Base-by-base conservation (phyloP, 2,797 vertebrate genomes). In the Hypotaenidia philippensis region DNA sequence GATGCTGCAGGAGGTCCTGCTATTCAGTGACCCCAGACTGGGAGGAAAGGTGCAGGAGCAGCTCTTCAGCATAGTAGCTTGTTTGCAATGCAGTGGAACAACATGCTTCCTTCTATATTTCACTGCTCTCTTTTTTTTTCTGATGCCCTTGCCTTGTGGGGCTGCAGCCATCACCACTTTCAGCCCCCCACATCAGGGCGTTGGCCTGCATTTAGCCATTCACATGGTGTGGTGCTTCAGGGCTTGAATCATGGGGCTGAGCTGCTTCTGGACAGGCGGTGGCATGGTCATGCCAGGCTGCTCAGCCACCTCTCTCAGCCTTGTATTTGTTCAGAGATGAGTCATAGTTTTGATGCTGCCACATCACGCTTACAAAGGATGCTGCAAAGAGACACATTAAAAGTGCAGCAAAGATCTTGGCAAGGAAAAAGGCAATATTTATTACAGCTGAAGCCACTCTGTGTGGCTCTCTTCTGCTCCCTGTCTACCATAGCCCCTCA, bases 151-250 rank as follows among this genome's bases (percentile, higher is more conserved):
- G 14, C 53, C 26, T 10, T 29, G 0, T 8, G 45, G 17, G 6
- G 25, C 77, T 79, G n/a, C 2, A 32, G 45, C 7, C n/a, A 32
- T 22, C 3, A 1, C 20, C 6, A 5, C n/a, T 47, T 88, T 25
- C 57, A 86, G 57, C 34, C 9, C 20, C 41, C 32, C 21, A 2
- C 6, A 11, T 36, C 36, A 45, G 23, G 68, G 12, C 7, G 9
- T 71, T 53, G 70, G 64, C 26, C 55, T 72, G 41, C 6, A 7
- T 75, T 78, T 81, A 68, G 57, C 32, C 22, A 1, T 65, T 27
- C 19, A 8, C 0, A 0, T 5, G 5, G 16, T 22, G 31, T 34
- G 49, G n/a, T 49, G 41, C 41, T 41, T 41, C 41, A 41, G 41
- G 41, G 41, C 17, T 41, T 41, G 40, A 41, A 41, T 41, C 40